Evolutionary conservation across 2,113 vertebrate species (phyloP), one percentile per base, ranked within the genome.

Genomic region (Elgaria multicarinata): DNA sequence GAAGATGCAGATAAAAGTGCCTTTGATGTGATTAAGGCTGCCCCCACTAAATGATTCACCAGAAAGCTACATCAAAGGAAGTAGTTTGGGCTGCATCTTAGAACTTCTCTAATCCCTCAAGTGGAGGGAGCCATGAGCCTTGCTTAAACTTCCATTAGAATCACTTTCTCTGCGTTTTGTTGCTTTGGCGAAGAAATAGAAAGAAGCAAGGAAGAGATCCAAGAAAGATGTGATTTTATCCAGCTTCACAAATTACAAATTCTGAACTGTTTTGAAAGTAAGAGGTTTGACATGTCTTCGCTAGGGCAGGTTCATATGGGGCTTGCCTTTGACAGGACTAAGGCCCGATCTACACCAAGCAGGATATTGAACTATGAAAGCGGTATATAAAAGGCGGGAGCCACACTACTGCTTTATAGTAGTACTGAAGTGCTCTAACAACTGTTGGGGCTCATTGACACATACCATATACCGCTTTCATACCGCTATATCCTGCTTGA

Each of bases 11-110:
- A 91, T 90, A 83, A 92, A 85, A 91, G 72, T 93, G 87, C 74
- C 90, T 95, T 95, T 94, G 94, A 96, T 92, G 92, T 93, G 90
- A 95, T 93, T 92, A 93, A 90, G 91, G 93, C 77, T 22, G 88
- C 93, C 87, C 5, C 76, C 79, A 86, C 81, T 93, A 94, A 95
- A 94, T 93, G 90, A 91, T 94, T 94, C 91, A 90, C 90, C 89
- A 94, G 94, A 92, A 82, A 93, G 90, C 91, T 76, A 95, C 87
- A 92, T 95, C 91, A 95, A 94, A 95, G 89, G 84, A 87, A 89
- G 39, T 90, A 92, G 75, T 82, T 92, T 79, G 90, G 91, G 86
- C 86, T 93, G 87, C 85, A 87, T 93, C 91, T 91, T 89, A 95
- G 90, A 90, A 76, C 83, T 90, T 91, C 82, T 78, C 83, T 94